Base-by-base conservation (phyloP, 2,888 invertebrate species). In the Pachycephus smyrnensis region DNA sequence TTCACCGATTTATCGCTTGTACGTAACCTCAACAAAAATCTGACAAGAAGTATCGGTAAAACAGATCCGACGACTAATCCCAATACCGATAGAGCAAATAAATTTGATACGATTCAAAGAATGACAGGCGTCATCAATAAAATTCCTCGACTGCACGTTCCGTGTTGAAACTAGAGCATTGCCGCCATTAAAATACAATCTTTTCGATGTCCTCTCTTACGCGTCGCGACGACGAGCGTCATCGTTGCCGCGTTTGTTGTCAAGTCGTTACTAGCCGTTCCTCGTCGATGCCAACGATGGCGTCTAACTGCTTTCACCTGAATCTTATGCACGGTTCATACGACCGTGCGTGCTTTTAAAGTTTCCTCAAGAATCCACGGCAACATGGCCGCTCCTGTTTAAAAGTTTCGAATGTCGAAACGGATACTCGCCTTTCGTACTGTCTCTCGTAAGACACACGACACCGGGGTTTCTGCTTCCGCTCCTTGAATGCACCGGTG, bases 351-450 rank as follows among this genome's bases (percentile, higher is more conserved):
- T 55, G 55, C 55, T 55, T 55, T 55, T 23, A 15, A 55, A 55
- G 23, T 55, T 23, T 55, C 23, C 23, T 23, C 0, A 23, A 55
- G 55, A 23, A 55, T 55, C 55, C 6, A 55, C 23, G 71, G 32
- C 31, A 71, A 33, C 32, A 33, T 31, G 31, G 32, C 71, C 12
- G 32, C 78, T 76, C 79, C 79, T 79, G 55, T 79, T 76, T 76
- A 82, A 81, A 83, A 85, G 76, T 15, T 3, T 81, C 73, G 69
- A 69, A 77, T 73, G 80, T 77, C 79, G 77, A 73, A 68, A 75
- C 71, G 75, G 71, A 80, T 76, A 75, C 69, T 73, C 69, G 73
- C 35, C 68, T 80, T 77, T 76, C 74, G 76, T 37, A 73, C 35
- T 55, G 55, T 55, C 55, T 55, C 23, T 55, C 55, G 1, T 6